A percentile compares a stretch with the other conserved stretches of the same genome.
Evolutionary conservation across 2,797 vertebrate species (phyloP).

Genomic region (Acipenser transmontanus): DNA sequence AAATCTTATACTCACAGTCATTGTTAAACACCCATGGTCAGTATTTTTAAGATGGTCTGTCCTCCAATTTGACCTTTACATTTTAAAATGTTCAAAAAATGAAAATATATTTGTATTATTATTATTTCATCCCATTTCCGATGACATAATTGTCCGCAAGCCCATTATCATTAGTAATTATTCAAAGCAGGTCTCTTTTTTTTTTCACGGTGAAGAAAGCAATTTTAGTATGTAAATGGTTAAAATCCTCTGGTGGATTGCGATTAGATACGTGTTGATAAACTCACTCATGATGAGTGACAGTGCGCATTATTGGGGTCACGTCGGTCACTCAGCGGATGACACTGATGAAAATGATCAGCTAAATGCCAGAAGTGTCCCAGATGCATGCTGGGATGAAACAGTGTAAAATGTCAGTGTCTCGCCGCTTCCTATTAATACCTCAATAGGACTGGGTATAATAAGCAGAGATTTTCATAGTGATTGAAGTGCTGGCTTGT

Average conservation of each 20-base stretch:
- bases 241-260: slow-evolving; percentile 65
- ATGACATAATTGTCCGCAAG: slow-evolving; percentile 77
- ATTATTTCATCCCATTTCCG: slow-evolving; percentile 62
- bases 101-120: slow-evolving; percentile 19
- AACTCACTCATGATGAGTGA: slow-evolving; percentile 86
- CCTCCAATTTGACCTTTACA: no score
- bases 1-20: neutral
- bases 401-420: slow-evolving; percentile 69
- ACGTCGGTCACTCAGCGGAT: slow-evolving; percentile 58
- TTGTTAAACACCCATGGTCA: neutral
- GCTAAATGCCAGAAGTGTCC: slow-evolving; percentile 79
- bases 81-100: no score
- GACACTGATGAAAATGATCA: slow-evolving; percentile 73
- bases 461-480: slow-evolving; percentile 65
- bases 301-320: slow-evolving; percentile 78
- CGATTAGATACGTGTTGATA: slow-evolving; percentile 77
- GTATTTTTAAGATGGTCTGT: neutral
- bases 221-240: slow-evolving; percentile 87
- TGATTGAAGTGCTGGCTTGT: slow-evolving; percentile 67
- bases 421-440: slow-evolving; percentile 69
- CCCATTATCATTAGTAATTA: slow-evolving; percentile 88
- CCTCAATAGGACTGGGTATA: slow-evolving; percentile 61
- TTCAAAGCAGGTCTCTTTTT: slow-evolving; percentile 62
- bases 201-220: slow-evolving; percentile 73
- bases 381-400: slow-evolving; percentile 69